These are phyloP conservation scores for Hylyphantes graminicola DNA, from an alignment of 1,140 invertebrate genomes.

Conservation along the genomic window DNA sequence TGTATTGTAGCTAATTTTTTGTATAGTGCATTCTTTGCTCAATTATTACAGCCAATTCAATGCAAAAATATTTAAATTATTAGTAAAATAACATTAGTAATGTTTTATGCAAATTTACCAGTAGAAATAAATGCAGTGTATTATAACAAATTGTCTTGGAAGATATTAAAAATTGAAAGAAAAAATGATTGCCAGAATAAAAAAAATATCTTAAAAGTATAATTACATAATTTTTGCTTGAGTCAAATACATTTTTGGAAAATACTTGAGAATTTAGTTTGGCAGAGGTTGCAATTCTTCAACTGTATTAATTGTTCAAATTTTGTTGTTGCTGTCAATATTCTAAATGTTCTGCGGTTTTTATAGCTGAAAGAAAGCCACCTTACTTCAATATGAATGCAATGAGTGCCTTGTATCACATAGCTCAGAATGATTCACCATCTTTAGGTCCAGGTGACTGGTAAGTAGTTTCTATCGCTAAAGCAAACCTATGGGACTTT, in stretches of 20 bases:
- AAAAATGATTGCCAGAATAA: no score
- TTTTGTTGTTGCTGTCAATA: neutral
- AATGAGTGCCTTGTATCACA: conserved; percentile 99
- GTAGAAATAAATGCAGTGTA: no score
- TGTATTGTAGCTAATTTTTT: neutral
- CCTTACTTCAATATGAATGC: conserved; percentile 99
- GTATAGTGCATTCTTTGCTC: no score
- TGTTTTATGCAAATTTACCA: no score
- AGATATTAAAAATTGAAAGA: no score
- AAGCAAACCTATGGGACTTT: no score
- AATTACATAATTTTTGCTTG: neutral
- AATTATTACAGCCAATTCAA: neutral
- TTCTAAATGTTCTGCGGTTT: conserved; percentile 60
- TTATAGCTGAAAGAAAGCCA: conserved; percentile 93
- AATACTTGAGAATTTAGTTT: neutral
- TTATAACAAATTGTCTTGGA: no score
- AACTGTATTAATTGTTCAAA: neutral
- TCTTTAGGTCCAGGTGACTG: conserved; percentile 83
- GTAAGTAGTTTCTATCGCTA: conserved; percentile 65
- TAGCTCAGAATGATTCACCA: conserved; percentile 99
- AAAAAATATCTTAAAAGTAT: neutral
- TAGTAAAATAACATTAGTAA: neutral
- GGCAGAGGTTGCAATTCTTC: neutral
- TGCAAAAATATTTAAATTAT: neutral
- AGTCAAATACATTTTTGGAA: neutral